Evolutionary conservation across 2,888 invertebrate species (phyloP).

Genomic region (Girardia tigrina): DNA sequence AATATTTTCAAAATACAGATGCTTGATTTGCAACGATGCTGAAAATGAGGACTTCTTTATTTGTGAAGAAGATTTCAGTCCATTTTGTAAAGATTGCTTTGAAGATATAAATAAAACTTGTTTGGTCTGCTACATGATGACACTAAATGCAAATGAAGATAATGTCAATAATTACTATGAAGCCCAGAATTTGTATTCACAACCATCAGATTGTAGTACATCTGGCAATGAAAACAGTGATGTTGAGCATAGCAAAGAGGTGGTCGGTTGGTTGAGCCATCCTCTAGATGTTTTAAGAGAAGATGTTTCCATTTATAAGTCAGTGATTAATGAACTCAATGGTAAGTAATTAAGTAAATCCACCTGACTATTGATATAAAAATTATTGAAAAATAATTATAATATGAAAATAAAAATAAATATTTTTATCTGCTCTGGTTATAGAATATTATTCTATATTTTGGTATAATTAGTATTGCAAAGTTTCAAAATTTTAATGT

Average conservation of each 20-base stretch:
- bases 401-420: too few species aligned
- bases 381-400: too few species aligned
- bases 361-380: too few species aligned
- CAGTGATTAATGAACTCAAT: not conserved
- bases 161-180: not conserved
- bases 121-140: conserved; percentile 7
- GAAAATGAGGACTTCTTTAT: not conserved
- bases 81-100: conserved; percentile 4
- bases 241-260: not conserved
- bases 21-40: not conserved
- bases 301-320: not conserved
- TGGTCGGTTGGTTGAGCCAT: not conserved
- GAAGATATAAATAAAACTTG: not conserved
- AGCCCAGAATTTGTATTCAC: not conserved
- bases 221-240: not conserved
- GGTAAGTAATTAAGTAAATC: too few species aligned
- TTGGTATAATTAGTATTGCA: too few species aligned
- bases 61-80: conserved; percentile 5
- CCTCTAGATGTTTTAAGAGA: not conserved
- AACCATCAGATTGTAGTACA: not conserved
- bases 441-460: too few species aligned
- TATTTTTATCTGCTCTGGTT: too few species aligned
- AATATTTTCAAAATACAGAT: not conserved
- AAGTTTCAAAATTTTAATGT: too few species aligned
- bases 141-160: not conserved